Evolutionary conservation across 2,113 vertebrate species (phyloP), one percentile per base, ranked within the genome.

Genomic region (Phylloscopus trochiloides): DNA sequence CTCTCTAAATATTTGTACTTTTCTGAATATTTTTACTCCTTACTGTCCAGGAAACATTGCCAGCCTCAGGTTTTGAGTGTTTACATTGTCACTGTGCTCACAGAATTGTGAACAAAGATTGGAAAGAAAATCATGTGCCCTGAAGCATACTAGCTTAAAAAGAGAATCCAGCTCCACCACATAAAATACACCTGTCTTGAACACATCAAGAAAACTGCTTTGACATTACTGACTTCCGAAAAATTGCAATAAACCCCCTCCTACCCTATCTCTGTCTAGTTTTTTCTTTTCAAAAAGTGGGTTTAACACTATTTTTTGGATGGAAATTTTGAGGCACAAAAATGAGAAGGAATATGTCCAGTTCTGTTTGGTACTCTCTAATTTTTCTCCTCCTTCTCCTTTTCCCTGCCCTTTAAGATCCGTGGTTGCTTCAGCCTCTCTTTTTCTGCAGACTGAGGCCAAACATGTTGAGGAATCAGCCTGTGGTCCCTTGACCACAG

Each of bases 101-200:
- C 13, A 59, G 43, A 92, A 87, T 55, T 82, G 43, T 62, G 78
- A 94, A 72, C 28, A 86, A 92, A 72, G 20, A 51, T 13, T 71
- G 57, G 10, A 73, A 38, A 80, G 14, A 12, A 92, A 95, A 88
- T 21, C 7, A 13, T 20, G n/a, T 32, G 7, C 18, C 32, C 72
- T 59, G 87, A 78, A 85, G 43, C 42, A 65, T 6, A 51, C 52
- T 77, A 52, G 28, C 28, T 88, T 40, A 63, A 55, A 80, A 92
- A 72, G 50, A 78, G 15, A 82, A 54, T 22, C 32, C 0, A 2
- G 3, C 73, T 88, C 57, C n/a, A 75, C 32, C 25, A 67, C 43
- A 65, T 32, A 74, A 90, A 90, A n/a, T 17, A 65, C 32, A 61
- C n/a, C 13, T 74, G 21, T 51, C 21, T 25, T 2, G 0, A 62